These are phyloP conservation scores for Epizoanthus scotinus DNA, from an alignment of 92 coral and sea anemone genomes.

Conservation along the genomic window DNA sequence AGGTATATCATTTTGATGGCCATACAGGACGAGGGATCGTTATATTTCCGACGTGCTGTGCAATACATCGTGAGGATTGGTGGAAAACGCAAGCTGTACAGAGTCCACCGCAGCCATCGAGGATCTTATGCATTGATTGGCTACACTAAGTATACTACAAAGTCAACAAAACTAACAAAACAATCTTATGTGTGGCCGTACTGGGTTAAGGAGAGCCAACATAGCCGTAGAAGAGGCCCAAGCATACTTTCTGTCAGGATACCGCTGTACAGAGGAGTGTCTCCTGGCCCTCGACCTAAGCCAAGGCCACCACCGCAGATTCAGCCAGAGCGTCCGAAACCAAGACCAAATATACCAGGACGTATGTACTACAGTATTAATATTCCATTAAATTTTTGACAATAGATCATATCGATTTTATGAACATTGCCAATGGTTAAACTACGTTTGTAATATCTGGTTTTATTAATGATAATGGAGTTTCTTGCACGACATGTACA, in stretches of 20 bases:
- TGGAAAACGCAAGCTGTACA: neutral
- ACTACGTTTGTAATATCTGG: neutral
- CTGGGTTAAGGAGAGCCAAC: conserved; percentile 30
- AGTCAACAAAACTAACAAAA: neutral
- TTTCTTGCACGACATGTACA: too few species aligned
- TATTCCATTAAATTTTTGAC: neutral
- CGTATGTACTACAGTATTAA: conserved; percentile 3
- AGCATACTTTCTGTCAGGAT: conserved; percentile 33
- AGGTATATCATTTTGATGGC: conserved; percentile 21
- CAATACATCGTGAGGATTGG: conserved; percentile 10
- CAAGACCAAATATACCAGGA: too few species aligned
- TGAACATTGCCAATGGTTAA: neutral
- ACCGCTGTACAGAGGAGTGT: conserved; percentile 43
- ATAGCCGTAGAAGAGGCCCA: conserved; percentile 17
- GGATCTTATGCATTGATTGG: conserved; percentile 37
- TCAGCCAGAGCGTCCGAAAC: conserved; percentile 35
- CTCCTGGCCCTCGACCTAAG: conserved; percentile 15
- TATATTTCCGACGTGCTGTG: conserved; percentile 19
- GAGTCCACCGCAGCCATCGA: conserved; percentile 22
- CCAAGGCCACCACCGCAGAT: conserved; percentile 19
- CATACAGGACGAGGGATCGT: conserved; percentile 29
- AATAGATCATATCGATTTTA: neutral
- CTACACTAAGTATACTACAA: neutral
- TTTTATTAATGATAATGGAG: too few species aligned
- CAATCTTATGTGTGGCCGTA: conserved; percentile 13